Evolutionary conservation across 2,113 vertebrate genomes (phyloP).

Genomic region (Octodon degus): DNA sequence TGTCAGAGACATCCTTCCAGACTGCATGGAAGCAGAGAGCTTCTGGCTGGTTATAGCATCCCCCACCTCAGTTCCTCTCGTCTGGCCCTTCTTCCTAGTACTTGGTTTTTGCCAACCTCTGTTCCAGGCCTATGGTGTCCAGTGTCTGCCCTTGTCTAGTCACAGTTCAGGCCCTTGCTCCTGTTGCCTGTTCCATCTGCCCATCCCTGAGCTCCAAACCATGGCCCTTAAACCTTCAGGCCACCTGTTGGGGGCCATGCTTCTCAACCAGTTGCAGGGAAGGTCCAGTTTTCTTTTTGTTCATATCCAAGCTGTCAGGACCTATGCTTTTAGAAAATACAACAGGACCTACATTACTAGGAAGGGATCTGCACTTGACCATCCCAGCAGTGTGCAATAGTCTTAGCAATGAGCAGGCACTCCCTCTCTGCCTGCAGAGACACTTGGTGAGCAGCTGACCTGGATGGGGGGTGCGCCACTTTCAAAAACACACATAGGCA

Average conservation of each 20-base stretch:
- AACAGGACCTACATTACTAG: background rate
- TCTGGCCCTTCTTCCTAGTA: background rate
- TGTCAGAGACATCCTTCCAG: background rate
- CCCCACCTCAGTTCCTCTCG: background rate
- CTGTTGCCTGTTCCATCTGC: background rate
- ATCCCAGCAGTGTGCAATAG: background rate
- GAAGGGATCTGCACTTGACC: background rate
- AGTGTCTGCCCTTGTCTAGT: background rate
- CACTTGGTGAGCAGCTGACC: background rate
- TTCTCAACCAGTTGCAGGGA: background rate
- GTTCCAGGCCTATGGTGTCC: background rate
- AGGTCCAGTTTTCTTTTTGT: background rate
- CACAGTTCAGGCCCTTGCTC: background rate
- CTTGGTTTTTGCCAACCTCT: background rate
- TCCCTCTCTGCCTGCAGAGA: background rate
- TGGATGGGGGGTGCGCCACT: background rate
- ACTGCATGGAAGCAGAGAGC: background rate
- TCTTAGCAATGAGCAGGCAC: background rate
- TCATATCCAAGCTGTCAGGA: background rate
- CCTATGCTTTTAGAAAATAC: background rate
- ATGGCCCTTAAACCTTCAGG: background rate
- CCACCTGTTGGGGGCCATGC: accelerated
- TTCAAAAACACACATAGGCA: background rate
- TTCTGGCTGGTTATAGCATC: background rate
- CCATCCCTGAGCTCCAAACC: background rate